Conservation (phyloP, 1,140 invertebrate species). For the Cydia splendana region DNA sequence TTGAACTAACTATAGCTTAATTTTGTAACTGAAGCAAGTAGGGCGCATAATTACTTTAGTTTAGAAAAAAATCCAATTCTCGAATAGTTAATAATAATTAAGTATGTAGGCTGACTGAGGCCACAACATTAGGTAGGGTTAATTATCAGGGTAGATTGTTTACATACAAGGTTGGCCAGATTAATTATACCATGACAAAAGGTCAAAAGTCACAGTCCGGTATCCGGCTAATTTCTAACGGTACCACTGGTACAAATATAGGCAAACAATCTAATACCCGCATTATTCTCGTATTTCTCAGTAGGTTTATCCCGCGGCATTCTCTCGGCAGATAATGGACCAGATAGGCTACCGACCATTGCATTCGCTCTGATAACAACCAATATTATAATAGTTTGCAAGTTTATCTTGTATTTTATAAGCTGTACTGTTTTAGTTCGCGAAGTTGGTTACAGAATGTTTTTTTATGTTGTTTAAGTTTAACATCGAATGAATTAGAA, state of each 20-base stretch:
- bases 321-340: slow-evolving; percentile 27
- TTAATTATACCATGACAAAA: background rate
- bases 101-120: no score
- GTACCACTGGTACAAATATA: slow-evolving; percentile 13
- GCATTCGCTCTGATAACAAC: slow-evolving; percentile 27
- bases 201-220: slow-evolving; percentile 6
- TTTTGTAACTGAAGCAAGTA: no score
- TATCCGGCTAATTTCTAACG: slow-evolving; percentile 15
- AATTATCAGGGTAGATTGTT: no score
- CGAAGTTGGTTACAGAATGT: background rate
- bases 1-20: no score
- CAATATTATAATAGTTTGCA: slow-evolving; percentile 25
- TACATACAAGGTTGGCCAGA: background rate
- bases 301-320: slow-evolving; percentile 26
- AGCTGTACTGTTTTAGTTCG: background rate
- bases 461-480: background rate
- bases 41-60: no score
- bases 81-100: no score
- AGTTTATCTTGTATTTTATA: slow-evolving; percentile 10
- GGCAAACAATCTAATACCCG: slow-evolving; percentile 22
- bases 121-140: no score
- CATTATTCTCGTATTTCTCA: slow-evolving; percentile 6
- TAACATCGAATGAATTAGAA: background rate
- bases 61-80: no score
- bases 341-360: slow-evolving; percentile 31